These are phyloP conservation scores for Shargacucullia verbasci DNA, from an alignment of 2,888 invertebrate genomes.

Conservation along the genomic window DNA sequence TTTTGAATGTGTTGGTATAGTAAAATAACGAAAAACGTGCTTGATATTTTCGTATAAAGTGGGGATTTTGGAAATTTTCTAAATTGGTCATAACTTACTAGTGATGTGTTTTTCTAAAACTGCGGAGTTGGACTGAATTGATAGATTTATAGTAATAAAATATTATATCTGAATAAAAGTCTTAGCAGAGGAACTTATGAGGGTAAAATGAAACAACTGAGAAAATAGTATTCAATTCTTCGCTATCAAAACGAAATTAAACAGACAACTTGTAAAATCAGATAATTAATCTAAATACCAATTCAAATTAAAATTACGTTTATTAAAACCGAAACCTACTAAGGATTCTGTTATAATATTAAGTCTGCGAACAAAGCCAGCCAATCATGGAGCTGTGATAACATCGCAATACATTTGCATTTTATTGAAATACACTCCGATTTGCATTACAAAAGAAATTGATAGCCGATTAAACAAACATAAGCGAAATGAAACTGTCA, in stretches of 20 bases:
- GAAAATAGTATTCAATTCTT: neutral
- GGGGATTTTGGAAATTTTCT: no score
- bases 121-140: no score
- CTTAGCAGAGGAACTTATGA: no score
- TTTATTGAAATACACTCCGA: slow-evolving; percentile 76
- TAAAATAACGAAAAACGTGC: neutral
- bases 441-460: slow-evolving; percentile 81
- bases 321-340: slow-evolving; percentile 6
- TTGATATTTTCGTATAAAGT: neutral
- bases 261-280: neutral
- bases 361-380: slow-evolving; percentile 42
- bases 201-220: neutral
- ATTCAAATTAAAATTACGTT: neutral
- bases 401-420: slow-evolving; percentile 74
- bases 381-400: slow-evolving; percentile 60
- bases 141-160: no score
- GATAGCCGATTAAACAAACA: slow-evolving; percentile 67
- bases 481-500: slow-evolving; percentile 57
- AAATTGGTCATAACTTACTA: no score
- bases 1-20: slow-evolving; percentile 4
- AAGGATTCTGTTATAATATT: slow-evolving; percentile 30
- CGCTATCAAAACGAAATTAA: neutral
- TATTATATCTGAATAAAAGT: no score
- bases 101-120: no score
- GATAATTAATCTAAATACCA: slow-evolving; percentile 4